Evolutionary conservation across 2,797 vertebrate genomes (phyloP).

Genomic region (Etheostoma perlongum): DNA sequence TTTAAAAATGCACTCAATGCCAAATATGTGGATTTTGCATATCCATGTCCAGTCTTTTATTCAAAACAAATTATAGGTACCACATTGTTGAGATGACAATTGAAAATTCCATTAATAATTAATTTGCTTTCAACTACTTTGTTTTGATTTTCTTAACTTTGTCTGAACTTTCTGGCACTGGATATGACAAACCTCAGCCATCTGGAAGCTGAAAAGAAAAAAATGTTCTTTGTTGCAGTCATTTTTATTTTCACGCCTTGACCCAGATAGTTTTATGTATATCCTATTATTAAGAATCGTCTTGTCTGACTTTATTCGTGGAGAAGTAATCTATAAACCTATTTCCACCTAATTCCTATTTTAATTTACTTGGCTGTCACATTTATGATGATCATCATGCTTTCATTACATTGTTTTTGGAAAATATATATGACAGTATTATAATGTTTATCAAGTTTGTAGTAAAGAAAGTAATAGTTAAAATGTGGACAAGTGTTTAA

Average conservation of each 20-base stretch:
- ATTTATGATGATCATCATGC: not conserved
- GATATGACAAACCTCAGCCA: slow-evolving; percentile 39
- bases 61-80: not conserved
- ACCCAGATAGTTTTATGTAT: slow-evolving; percentile 55
- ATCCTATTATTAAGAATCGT: slow-evolving; percentile 31
- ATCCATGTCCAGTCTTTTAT: not conserved
- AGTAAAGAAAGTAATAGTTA: not conserved
- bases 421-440: not conserved
- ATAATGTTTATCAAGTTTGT: not conserved
- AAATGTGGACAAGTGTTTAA: not conserved
- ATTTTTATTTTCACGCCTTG: slow-evolving; percentile 39
- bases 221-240: slow-evolving; percentile 16
- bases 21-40: not conserved
- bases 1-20: not conserved
- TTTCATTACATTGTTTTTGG: not conserved
- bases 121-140: slow-evolving; percentile 31
- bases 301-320: slow-evolving; percentile 39
- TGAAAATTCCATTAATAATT: not conserved
- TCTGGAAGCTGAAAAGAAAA: slow-evolving; percentile 58
- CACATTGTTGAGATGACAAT: not conserved
- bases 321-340: slow-evolving; percentile 31
- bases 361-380: not conserved
- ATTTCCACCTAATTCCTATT: slow-evolving; percentile 11
- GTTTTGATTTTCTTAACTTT: slow-evolving; percentile 36
- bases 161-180: slow-evolving; percentile 46